Base-by-base conservation (phyloP, 2,113 vertebrate genomes). In the Calyptommatus sinebrachiatus region DNA sequence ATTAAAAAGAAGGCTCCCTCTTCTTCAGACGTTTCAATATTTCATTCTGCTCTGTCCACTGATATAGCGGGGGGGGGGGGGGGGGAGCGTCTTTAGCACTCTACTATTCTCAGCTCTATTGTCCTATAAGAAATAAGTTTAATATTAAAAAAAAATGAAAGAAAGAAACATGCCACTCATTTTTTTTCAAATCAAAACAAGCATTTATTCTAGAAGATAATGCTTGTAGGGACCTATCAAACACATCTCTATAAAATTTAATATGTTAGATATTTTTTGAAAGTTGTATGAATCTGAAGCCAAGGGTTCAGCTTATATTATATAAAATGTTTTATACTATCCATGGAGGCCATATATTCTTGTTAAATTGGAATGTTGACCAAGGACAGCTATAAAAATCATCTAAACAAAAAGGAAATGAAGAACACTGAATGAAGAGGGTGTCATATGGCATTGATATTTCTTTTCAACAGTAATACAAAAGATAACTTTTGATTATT, bases 321-420 rank as follows among this genome's bases (percentile, higher is more conserved):
- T 66, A 66, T 29, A 12, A 66, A 29, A 66, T 29, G 65, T 66
- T 28, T 28, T 29, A 16, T 66, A 29, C 28, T 29, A 16, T 10
- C 11, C 24, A n/a, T 11, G 63, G 11, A 26, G 11, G 4, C 28
- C 28, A 66, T 14, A 29, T 28, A 21, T 6, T 61, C 21, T 61
- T 6, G 5, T 22, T 22, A 50, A 50, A 65, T 65, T 65, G 12
- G 21, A 46, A 70, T 70, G 68, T 24, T 21, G 28, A 70, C 24
- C 45, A 41, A 1, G 28, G 29, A 16, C 7, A 24, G 69, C 79
- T n/a, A n/a, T 84, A 41, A 35, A 85, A 84, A 9, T 67, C 60
- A 80, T 31, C 22, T 82, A 35, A 80, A 7, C 4, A 8, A 18
- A 28, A 16, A 5, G 45, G 18, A 31, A 8, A 11, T 24, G 24